Percentiles rank a stretch among this genome's conserved stretches.
phyloP scores from a whole-genome alignment of 2,888 invertebrate species.

The Tipula confusa region DNA sequence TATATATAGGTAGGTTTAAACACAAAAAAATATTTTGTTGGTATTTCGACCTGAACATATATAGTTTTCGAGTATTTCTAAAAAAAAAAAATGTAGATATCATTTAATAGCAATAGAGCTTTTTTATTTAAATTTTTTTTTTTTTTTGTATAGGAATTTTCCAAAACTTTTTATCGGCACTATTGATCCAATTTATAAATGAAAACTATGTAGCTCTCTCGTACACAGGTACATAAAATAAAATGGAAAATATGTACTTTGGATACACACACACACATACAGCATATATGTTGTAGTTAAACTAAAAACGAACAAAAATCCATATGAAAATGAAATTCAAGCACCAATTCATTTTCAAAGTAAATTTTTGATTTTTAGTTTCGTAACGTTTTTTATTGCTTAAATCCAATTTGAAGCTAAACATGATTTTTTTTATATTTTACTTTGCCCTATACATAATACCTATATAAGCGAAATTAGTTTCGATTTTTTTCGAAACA shows the following conservation, averaged over 20 bases:
- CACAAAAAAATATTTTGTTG: background rate
- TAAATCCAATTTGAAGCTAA: background rate
- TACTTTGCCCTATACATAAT: background rate
- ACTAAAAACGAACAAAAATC: background rate
- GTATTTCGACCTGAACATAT: background rate
- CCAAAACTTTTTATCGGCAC: background rate
- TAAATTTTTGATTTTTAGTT: background rate
- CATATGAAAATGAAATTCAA: background rate
- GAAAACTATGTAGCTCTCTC: background rate
- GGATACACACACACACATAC: background rate
- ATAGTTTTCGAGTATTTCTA: background rate
- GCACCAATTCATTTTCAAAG: constrained; percentile 3
- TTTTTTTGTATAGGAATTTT: background rate
- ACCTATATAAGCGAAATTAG: background rate
- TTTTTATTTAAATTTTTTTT: background rate
- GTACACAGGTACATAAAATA: background rate
- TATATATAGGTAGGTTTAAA: background rate
- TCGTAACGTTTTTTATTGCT: constrained; percentile 29
- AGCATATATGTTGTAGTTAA: background rate
- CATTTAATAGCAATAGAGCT: constrained; percentile 8
- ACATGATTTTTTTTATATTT: background rate
- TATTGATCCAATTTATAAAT: constrained; percentile 12
- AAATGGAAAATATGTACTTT: constrained; percentile 9
- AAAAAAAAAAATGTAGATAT: background rate
- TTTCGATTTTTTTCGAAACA: background rate